Evolutionary conservation across 2,888 invertebrate species (phyloP).

Genomic region (Dione vanillae): DNA sequence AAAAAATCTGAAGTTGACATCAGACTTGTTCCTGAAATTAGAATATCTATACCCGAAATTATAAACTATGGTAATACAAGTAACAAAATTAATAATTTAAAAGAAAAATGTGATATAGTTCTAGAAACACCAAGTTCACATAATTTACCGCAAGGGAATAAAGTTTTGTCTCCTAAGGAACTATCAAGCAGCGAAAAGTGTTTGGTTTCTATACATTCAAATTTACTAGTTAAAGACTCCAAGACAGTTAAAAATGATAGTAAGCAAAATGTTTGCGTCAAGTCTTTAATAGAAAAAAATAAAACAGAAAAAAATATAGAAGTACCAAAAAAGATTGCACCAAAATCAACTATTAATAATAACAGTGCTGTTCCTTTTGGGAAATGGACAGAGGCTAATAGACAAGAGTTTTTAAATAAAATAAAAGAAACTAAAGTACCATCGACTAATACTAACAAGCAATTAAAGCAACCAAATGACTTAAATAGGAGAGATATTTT

Average conservation of each 20-base stretch:
- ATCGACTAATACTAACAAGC: conserved; percentile 65
- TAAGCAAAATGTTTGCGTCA: conserved; percentile 17
- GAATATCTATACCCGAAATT: background rate
- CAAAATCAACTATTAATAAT: conserved; percentile 64
- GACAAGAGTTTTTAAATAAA: conserved; percentile 76
- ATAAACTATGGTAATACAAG: background rate
- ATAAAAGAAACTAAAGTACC: conserved; percentile 71
- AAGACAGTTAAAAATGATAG: conserved; percentile 11
- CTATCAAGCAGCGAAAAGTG: background rate
- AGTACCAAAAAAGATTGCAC: conserved; percentile 47
- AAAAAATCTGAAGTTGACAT: background rate
- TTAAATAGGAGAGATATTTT: conserved; percentile 76
- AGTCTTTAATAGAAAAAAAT: conserved; percentile 11
- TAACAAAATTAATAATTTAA: background rate
- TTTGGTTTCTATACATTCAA: background rate
- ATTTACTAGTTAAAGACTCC: background rate
- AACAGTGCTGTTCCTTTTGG: conserved; percentile 76
- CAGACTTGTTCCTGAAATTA: background rate
- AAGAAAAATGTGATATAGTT: background rate
- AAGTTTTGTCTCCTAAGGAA: background rate
- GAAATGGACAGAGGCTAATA: conserved; percentile 77
- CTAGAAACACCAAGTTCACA: background rate
- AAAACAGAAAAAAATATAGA: conserved; percentile 43
- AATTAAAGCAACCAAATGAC: conserved; percentile 77
- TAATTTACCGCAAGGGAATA: conserved; percentile 6